Evolutionary conservation across 2,888 invertebrate genomes (phyloP), one percentile per base, ranked within the genome.

Genomic region (Brenthis ino): DNA sequence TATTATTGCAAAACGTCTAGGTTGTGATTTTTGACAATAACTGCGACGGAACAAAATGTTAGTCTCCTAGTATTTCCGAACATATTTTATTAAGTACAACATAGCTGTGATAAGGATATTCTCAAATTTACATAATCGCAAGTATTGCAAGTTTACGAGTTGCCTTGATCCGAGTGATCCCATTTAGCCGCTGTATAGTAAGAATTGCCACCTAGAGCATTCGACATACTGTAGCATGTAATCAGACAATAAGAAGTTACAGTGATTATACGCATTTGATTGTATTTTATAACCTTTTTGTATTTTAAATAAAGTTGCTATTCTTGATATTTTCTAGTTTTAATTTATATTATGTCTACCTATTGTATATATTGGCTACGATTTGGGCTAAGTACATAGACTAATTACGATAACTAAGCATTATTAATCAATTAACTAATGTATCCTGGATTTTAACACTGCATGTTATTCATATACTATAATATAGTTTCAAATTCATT

Each of bases 221-320:
- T 85, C 85, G 85, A 85, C 82, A 78, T 82, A 75, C 79, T 83
- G 79, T 83, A 84, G 82, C 83, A 72, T 76, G 75, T 80, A 77
- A 77, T 83, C 81, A 84, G 83, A 85, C 85, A 80, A 80, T 85
- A 86, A 83, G 80, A 85, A 85, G 85, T 87, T 88, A 86, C 91
- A 91, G 91, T 91, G 91, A 91, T 90, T 85, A 82, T 85, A 86
- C 86, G 91, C 92, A 93, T 92, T 92, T 92, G 88, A 93, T 92
- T 92, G 92, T 92, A 93, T 92, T 93, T 90, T 91, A 91, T 90
- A 89, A 92, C 87, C 87, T 86, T 90, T 91, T 92, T 92, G 89
- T 91, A 90, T 90, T 91, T 91, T 91, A 75, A 91, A 93, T 93
- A 93, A 93, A 93, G 91, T 92, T 93, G 88, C 91, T 92, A 93